Evolutionary conservation across 2,888 invertebrate species (phyloP).

Genomic region (Dryobotodes eremita): DNA sequence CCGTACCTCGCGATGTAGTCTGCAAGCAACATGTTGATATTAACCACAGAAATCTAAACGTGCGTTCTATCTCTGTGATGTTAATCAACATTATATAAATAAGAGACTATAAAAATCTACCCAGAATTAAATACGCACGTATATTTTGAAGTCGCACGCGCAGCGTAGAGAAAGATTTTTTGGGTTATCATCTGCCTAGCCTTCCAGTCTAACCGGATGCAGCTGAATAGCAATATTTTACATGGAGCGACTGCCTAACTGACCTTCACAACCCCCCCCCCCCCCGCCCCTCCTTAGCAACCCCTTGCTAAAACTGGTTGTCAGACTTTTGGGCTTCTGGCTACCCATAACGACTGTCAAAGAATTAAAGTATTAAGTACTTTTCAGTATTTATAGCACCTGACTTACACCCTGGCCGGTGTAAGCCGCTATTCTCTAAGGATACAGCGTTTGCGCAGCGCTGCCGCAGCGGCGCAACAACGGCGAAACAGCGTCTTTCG

Average conservation of each 20-base stretch:
- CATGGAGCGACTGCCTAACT: background rate
- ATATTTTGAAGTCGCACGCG: background rate
- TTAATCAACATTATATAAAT: conserved; percentile 44
- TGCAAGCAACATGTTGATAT: conserved; percentile 78
- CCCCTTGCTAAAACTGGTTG: background rate
- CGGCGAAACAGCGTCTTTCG: too few species aligned
- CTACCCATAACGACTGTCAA: background rate
- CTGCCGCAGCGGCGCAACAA: too few species aligned
- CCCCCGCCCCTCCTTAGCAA: too few species aligned
- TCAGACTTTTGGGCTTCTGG: background rate
- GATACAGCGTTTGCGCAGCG: too few species aligned
- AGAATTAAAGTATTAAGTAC: background rate
- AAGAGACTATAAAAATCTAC: background rate
- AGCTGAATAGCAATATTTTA: background rate
- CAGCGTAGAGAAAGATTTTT: background rate
- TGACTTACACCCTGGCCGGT: background rate
- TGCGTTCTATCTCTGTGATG: conserved; percentile 41
- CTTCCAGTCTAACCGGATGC: too few species aligned
- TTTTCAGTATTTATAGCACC: background rate
- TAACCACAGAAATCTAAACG: conserved; percentile 49
- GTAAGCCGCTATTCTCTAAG: too few species aligned
- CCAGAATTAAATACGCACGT: background rate
- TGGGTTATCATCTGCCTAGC: background rate
- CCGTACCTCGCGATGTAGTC: conserved; percentile 98
- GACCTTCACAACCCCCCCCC: background rate